A percentile compares a stretch with the other conserved stretches of the same genome.
Conservation (phyloP, 2,797 vertebrate genomes). For the Aeoliscus strigatus region DNA sequence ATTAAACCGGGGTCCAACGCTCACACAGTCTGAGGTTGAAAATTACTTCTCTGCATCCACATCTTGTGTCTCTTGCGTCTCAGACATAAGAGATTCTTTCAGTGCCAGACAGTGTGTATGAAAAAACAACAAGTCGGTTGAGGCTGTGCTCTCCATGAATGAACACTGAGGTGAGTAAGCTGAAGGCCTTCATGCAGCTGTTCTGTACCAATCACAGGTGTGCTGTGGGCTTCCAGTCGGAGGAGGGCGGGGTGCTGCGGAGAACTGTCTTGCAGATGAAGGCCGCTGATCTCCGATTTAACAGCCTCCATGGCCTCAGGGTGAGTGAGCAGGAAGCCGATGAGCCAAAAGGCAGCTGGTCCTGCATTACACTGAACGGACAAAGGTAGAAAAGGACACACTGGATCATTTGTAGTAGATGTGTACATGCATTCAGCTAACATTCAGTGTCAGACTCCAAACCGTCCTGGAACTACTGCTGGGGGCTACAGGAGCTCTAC, state of each 20-base stretch:
- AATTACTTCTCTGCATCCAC: too few relatives aligned
- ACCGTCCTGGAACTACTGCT: too few relatives aligned
- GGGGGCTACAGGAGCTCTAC: too few relatives aligned
- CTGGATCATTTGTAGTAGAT: too few relatives aligned
- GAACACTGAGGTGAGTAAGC: slow-evolving; percentile 14
- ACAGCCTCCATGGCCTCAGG: slow-evolving; percentile 79
- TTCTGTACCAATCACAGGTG: slow-evolving; percentile 73
- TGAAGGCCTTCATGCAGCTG: slow-evolving; percentile 25
- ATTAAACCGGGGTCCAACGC: too few relatives aligned
- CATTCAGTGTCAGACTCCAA: too few relatives aligned
- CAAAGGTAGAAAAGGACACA: slow-evolving; percentile 13
- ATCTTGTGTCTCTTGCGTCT: too few relatives aligned
- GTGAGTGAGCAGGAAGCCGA: slow-evolving; percentile 84
- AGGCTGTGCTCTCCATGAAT: slow-evolving; percentile 6
- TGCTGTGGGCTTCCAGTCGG: slow-evolving; percentile 42
- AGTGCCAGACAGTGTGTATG: too few relatives aligned
- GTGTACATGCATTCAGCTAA: too few relatives aligned
- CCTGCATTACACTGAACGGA: slow-evolving; percentile 79
- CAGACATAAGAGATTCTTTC: too few relatives aligned
- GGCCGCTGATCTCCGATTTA: slow-evolving; percentile 67
- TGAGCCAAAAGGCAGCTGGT: slow-evolving; percentile 83
- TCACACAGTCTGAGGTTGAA: too few relatives aligned
- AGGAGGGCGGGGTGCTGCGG: slow-evolving; percentile 43
- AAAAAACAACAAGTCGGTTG: too few relatives aligned
- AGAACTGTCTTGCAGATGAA: slow-evolving; percentile 23